Evolutionary conservation across 2,888 invertebrate species (phyloP), one percentile per base, ranked within the genome.

Genomic region (Diarsia brunnea): DNA sequence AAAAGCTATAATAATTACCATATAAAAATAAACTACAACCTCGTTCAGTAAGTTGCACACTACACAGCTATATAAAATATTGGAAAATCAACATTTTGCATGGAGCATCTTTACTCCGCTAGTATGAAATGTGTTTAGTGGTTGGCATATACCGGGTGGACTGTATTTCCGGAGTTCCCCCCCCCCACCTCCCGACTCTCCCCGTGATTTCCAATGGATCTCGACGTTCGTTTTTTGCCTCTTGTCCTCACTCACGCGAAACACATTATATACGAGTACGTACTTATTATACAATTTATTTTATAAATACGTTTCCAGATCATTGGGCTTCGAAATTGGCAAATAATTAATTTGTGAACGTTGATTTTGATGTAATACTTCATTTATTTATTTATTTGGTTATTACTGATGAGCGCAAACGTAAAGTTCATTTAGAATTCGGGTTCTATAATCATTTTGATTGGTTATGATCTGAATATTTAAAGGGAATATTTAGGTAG

Each of bases 201-300:
- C 86, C 87, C 87, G 79, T 91, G 89, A 92, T 93, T 93, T 93
- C 92, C 94, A 92, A 93, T 93, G 90, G 91, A 91, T 91, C 89
- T 88, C 87, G 58, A 86, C 86, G 78, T 88, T 89, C 89, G 87
- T 90, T 91, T 92, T 92, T 91, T 91, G 88, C 91, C 91, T 89
- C 92, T 91, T 90, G 90, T 92, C 91, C 89, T 89, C 92, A 90
- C 91, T 93, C 92, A 91, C 89, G 92, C 89, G 91, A 88, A 94
- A 92, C 91, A 90, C 89, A 90, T 93, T 91, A 91, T 88, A 79
- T 75, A 84, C 65, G 61, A 81, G 87, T 87, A 90, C 87, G 86
- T 91, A 89, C 90, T 91, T 90, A 91, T 91, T 91, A 91, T 86
- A 90, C 89, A 92, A 92, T 93, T 92, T 91, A 89, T 90, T 91